Percentiles rank a stretch among this genome's conserved stretches.
Evolutionary conservation across 1,140 invertebrate species (phyloP).

Genomic region (Drosophila pectinifera): DNA sequence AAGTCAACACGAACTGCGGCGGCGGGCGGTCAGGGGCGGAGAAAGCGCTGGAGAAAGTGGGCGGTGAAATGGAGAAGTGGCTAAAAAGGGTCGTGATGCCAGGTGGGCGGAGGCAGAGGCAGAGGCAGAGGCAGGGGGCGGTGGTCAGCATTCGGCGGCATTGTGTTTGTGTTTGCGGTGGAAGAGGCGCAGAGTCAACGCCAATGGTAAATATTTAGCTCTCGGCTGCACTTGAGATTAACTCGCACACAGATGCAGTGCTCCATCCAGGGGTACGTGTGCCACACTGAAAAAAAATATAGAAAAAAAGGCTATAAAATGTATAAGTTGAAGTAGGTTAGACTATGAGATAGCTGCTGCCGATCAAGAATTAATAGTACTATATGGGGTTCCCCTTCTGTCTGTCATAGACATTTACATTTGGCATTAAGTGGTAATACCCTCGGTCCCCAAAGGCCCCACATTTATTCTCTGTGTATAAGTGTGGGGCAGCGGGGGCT

Average conservation of each 20-base stretch:
- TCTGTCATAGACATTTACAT: too few species aligned
- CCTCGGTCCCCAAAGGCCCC: too few species aligned
- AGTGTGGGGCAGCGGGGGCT: background rate
- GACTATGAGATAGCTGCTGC: too few species aligned
- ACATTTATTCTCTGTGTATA: background rate
- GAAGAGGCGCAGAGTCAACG: conserved; percentile 42
- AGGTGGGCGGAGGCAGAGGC: conserved; percentile 5
- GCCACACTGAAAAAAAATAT: conserved; percentile 9
- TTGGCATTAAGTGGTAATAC: too few species aligned
- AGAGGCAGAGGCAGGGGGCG: background rate
- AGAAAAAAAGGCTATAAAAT: background rate
- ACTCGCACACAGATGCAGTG: conserved; percentile 60
- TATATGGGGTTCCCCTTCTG: too few species aligned
- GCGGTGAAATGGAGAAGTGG: conserved; percentile 28
- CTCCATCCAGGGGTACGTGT: background rate
- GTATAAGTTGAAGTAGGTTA: too few species aligned
- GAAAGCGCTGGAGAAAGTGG: conserved; percentile 24
- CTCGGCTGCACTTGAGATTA: conserved; percentile 81
- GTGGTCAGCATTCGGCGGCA: conserved; percentile 11
- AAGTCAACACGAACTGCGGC: conserved; percentile 3
- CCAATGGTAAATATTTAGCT: conserved; percentile 79
- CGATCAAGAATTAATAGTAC: too few species aligned
- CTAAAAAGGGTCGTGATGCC: conserved; percentile 10
- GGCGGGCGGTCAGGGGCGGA: too few species aligned
- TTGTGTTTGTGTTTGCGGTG: conserved; percentile 32